Base-by-base conservation (phyloP, 2,113 vertebrate genomes). In the Pterocles gutturalis region DNA sequence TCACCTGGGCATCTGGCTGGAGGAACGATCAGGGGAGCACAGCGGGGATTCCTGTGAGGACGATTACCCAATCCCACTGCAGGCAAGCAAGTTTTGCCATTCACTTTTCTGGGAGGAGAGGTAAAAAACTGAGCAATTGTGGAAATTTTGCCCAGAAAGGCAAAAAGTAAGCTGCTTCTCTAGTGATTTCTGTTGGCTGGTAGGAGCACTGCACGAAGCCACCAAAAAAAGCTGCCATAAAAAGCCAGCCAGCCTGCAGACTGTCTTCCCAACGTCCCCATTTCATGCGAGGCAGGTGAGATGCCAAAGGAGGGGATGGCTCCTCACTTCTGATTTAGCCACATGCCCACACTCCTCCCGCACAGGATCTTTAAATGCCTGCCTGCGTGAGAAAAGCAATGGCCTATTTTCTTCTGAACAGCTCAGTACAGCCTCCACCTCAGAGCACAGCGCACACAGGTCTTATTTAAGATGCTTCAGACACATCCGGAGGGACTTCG, bases 401-500 rank as follows among this genome's bases (percentile, higher is more conserved):
- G 92, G 89, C 94, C 92, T 94, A 94, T 95, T 95, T 96, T 96
- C 26, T 49, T 10, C 55, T 53, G 80, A 81, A 87, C 75, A 61
- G 78, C 89, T 96, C 91, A 33, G 85, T 5, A 22, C 93, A 86
- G 88, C 89, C 94, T 89, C 94, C 91, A 93, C 65, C 91, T 75
- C 31, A 0, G 71, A 95, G 89, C 83, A 77, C 71, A 73, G 76
- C 5, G 1, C 2, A 0, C 48, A 58, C 90, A 90, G 95, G 90
- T 89, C 97, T 87, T 90, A 97, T 95, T 93, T 97, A 84, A 89
- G 92, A 94, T 92, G 86, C 89, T 95, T 79, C 90, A 94, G 92
- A 94, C 83, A 38, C 83, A 94, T 95, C 96, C 94, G 0, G 65
- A 84, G 96, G 89, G 94, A 92, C 90, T 92, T 48, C 9, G 77